These are phyloP conservation scores for Oryzias celebensis DNA, from an alignment of 2,113 vertebrate genomes.

Conservation along the genomic window DNA sequence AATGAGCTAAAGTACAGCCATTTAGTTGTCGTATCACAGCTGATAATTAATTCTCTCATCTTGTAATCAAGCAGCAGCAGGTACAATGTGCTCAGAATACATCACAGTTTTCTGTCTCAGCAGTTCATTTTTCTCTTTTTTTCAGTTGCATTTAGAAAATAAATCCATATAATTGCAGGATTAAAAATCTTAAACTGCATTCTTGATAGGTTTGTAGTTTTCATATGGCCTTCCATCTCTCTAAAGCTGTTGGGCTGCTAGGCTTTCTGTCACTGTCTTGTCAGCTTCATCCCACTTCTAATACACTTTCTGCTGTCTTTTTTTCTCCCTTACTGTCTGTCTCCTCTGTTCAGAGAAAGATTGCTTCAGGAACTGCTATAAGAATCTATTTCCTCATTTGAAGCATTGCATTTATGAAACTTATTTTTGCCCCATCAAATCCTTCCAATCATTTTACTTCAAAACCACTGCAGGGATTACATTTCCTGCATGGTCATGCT, in stretches of 20 bases:
- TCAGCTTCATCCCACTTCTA: conserved; percentile 43
- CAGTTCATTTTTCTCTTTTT: not conserved
- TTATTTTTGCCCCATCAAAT: conserved; percentile 43
- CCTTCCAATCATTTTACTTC: conserved; percentile 32
- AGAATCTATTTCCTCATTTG: conserved; percentile 12
- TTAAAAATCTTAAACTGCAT: conserved; percentile 48
- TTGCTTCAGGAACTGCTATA: conserved; percentile 10
- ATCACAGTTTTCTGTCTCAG: conserved; percentile 16
- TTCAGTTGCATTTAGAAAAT: not conserved
- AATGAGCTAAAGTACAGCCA: conserved; percentile 52
- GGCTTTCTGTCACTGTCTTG: conserved; percentile 48
- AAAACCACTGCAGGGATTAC: conserved; percentile 15
- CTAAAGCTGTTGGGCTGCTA: conserved; percentile 64
- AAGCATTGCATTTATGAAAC: conserved; percentile 23
- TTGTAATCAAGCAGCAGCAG: conserved; percentile 57
- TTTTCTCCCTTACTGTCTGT: conserved; percentile 1
- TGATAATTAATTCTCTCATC: conserved; percentile 68
- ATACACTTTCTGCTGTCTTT: conserved; percentile 32
- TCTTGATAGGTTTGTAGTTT: conserved; percentile 24
- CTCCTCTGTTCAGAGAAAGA: conserved; percentile 15
- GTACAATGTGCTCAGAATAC: conserved; percentile 49
- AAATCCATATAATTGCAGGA: conserved; percentile 9
- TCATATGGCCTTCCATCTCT: conserved; percentile 47
- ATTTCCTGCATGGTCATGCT: conserved; percentile 28
- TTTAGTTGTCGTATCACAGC: conserved; percentile 58